Percentiles rank a stretch among this genome's conserved stretches.
phyloP scores from a whole-genome alignment of 2,113 vertebrate genomes.

The Xyliphius kryptos region DNA sequence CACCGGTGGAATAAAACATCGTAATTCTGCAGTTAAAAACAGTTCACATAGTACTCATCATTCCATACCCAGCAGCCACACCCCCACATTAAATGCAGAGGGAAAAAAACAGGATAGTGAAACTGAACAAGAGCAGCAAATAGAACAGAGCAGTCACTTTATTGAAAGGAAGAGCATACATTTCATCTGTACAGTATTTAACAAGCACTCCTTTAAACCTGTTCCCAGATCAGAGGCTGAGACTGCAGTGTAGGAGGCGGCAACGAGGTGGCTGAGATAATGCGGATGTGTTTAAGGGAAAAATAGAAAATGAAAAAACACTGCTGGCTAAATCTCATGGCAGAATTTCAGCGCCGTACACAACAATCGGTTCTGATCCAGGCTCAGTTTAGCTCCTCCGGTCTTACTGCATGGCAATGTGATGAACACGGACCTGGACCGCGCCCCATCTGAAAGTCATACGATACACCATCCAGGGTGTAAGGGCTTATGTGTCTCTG shows the following conservation, averaged over 20 bases:
- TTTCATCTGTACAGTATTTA: slow-evolving; percentile 85
- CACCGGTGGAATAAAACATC: no score
- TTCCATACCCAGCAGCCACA: neutral
- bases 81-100: neutral
- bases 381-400: neutral
- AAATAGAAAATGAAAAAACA: slow-evolving; percentile 53
- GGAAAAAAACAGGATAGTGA: neutral
- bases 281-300: slow-evolving; percentile 57
- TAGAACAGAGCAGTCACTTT: slow-evolving; percentile 67
- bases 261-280: slow-evolving; percentile 57
- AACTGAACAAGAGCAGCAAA: neutral
- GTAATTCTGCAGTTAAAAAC: no score
- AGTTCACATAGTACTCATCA: no score
- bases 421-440: slow-evolving; percentile 34
- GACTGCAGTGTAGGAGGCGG: slow-evolving; percentile 57
- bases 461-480: neutral
- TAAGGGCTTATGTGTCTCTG: neutral
- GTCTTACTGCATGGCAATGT: slow-evolving; percentile 55
- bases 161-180: slow-evolving; percentile 76
- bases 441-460: slow-evolving; percentile 30
- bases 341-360: slow-evolving; percentile 51
- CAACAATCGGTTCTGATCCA: neutral
- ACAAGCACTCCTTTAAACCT: slow-evolving; percentile 74
- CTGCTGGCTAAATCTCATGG: slow-evolving; percentile 66
- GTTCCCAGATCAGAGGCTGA: slow-evolving; percentile 49